Percentiles rank a stretch among this genome's conserved stretches.
phyloP scores from a whole-genome alignment of 2,888 invertebrate genomes.

The Mythimna vitellina region DNA sequence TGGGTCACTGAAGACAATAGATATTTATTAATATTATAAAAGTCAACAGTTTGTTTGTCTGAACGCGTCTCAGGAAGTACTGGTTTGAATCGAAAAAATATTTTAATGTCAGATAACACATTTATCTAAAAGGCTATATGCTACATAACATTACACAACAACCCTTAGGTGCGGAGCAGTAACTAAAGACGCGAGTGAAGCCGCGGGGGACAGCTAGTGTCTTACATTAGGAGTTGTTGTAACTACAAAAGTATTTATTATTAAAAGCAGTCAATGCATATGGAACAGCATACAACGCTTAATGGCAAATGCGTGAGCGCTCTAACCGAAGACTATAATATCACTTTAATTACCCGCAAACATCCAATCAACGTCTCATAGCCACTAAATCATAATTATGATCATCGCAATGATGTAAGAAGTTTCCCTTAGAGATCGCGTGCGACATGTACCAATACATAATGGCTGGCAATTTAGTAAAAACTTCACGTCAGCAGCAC shows the following conservation, averaged over 20 bases:
- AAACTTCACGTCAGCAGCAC: constrained; percentile 48
- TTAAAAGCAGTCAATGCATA: constrained; percentile 1
- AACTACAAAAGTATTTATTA: background rate
- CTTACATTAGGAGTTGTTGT: background rate
- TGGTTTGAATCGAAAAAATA: no score
- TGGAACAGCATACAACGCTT: constrained; percentile 2
- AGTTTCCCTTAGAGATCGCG: constrained; percentile 52
- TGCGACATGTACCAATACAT: constrained; percentile 40
- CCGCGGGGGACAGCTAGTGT: no score
- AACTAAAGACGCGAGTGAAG: no score
- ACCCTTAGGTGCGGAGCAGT: no score
- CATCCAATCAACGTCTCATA: constrained; percentile 14
- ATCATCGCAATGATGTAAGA: constrained; percentile 49
- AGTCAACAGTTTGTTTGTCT: no score
- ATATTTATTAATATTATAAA: no score
- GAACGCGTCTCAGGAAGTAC: no score
- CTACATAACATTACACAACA: no score
- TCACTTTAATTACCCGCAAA: constrained; percentile 37
- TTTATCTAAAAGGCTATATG: no score
- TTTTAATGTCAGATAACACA: no score
- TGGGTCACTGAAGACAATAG: no score
- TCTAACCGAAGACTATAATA: background rate
- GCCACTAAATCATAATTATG: constrained; percentile 45
- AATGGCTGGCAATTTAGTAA: constrained; percentile 47
- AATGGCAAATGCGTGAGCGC: constrained; percentile 1